Conservation (phyloP, 2,888 invertebrate species). For the Molanna angustata region DNA sequence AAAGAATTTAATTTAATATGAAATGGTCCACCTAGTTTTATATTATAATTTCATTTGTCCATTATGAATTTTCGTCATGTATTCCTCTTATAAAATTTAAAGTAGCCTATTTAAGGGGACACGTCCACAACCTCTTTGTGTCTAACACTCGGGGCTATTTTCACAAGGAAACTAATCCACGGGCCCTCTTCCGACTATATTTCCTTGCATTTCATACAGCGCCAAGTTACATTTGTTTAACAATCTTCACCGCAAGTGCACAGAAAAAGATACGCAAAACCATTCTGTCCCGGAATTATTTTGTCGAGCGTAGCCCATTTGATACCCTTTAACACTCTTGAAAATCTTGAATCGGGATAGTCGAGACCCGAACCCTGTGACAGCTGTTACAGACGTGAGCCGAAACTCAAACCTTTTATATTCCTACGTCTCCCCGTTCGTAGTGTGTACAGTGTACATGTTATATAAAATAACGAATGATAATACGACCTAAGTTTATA, state of each 20-base stretch:
- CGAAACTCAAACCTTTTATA: not conserved
- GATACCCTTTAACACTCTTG: not conserved
- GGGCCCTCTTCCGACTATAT: too few species aligned
- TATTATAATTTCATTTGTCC: not conserved
- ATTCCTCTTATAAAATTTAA: conserved; percentile 11
- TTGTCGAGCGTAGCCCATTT: not conserved
- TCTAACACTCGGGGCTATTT: not conserved
- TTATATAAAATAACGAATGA: too few species aligned
- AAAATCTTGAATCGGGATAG: not conserved
- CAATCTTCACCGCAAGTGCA: too few species aligned
- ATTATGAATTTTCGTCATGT: conserved; percentile 9
- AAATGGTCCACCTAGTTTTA: too few species aligned
- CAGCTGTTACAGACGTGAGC: conserved; percentile 16
- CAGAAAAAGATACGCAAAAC: too few species aligned
- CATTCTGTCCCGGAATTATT: not conserved
- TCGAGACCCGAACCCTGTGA: conserved; percentile 11
- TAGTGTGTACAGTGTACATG: too few species aligned
- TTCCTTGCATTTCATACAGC: too few species aligned
- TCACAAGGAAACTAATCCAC: not conserved
- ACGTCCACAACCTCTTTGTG: conserved; percentile 13
- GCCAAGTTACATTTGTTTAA: too few species aligned
- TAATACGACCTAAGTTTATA: too few species aligned
- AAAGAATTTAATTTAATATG: too few species aligned
- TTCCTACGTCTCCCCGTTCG: too few species aligned
- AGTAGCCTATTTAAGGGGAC: conserved; percentile 13